These are phyloP conservation scores for Phyllopteryx taeniolatus DNA, from an alignment of 2,113 vertebrate genomes.

Conservation along the genomic window DNA sequence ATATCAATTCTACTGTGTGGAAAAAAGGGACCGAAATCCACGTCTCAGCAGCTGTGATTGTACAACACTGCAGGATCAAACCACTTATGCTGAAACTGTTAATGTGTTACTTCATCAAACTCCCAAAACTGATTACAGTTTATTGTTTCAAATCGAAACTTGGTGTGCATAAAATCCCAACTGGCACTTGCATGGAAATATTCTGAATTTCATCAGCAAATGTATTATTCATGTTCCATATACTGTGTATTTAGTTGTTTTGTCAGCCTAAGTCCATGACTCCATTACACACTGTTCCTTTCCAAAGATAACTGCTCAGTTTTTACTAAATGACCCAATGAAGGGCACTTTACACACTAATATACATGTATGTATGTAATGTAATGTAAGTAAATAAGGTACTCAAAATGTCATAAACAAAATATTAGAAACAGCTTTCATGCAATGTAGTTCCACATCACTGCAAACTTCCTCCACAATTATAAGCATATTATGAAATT, in stretches of 20 bases:
- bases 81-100: constrained; percentile 31
- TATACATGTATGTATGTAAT: not conserved
- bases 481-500: not conserved
- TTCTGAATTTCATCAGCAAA: not conserved
- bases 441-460: not conserved
- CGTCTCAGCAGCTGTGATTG: constrained; percentile 38
- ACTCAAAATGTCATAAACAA: not conserved
- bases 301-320: not conserved
- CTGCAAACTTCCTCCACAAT: not conserved
- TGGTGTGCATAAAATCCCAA: constrained; percentile 27
- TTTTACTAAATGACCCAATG: not conserved
- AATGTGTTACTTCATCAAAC: constrained; percentile 33
- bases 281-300: not conserved
- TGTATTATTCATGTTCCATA: not conserved
- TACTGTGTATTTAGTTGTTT: not conserved
- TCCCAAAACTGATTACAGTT: constrained; percentile 49
- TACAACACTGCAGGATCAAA: constrained; percentile 26
- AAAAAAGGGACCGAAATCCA: constrained; percentile 30
- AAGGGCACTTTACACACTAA: not conserved
- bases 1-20: constrained; percentile 35
- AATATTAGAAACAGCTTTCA: not conserved
- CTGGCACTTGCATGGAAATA: not conserved
- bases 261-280: not conserved
- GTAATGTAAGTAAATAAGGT: not conserved
- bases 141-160: constrained; percentile 33